A percentile compares a stretch with the other conserved stretches of the same genome.
phyloP scores from a whole-genome alignment of 2,888 invertebrate species.

The Andrena flavipes region DNA sequence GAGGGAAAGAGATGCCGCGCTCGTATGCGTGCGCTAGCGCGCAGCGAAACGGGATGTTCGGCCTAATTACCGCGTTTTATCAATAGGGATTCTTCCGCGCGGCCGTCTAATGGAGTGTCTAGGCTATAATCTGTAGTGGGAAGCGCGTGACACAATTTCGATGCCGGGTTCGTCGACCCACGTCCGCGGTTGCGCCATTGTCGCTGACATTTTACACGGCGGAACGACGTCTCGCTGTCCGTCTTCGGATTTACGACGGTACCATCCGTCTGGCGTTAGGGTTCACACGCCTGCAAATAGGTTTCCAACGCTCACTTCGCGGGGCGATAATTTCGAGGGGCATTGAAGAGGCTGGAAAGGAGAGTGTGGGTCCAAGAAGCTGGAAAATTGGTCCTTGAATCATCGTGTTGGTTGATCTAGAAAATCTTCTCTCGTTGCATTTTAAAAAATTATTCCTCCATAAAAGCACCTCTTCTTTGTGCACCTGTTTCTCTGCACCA shows the following conservation, averaged over 20 bases:
- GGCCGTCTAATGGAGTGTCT: conserved; percentile 65
- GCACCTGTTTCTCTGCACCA: too few relatives aligned
- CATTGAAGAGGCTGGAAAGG: too few relatives aligned
- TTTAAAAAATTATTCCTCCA: too few relatives aligned
- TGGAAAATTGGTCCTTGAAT: too few relatives aligned
- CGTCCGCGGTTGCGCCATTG: conserved; percentile 57
- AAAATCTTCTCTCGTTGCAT: too few relatives aligned
- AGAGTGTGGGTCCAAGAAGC: too few relatives aligned
- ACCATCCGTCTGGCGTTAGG: conserved; percentile 22
- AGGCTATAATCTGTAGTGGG: conserved; percentile 66
- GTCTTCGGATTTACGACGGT: conserved; percentile 50
- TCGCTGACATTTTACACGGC: conserved; percentile 60
- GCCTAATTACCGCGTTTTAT: conserved; percentile 74
- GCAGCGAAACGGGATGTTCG: conserved; percentile 66
- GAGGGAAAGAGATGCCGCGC: conserved; percentile 12
- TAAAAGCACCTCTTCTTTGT: too few relatives aligned
- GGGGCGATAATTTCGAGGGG: too few relatives aligned
- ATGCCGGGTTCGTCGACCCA: conserved; percentile 68
- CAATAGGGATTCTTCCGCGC: conserved; percentile 72
- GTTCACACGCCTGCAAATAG: conserved; percentile 34
- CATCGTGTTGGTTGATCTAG: too few relatives aligned
- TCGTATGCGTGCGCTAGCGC: neutral
- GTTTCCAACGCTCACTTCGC: neutral
- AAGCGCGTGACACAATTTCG: conserved; percentile 68
- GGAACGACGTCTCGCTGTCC: conserved; percentile 50